Conservation (phyloP, 2,113 vertebrate species). For the Saiga tatarica region DNA sequence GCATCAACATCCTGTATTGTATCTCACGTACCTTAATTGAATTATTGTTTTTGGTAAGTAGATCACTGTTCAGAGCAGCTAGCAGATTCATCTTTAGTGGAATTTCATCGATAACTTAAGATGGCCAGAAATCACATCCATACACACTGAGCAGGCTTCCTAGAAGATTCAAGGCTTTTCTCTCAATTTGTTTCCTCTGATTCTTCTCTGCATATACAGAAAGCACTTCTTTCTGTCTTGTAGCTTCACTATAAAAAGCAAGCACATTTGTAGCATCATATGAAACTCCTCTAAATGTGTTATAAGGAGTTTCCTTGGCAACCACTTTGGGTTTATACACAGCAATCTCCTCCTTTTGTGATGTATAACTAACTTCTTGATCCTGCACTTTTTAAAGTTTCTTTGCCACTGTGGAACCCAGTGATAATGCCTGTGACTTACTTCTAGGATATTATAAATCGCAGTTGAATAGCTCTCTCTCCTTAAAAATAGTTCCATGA, state of each 20-base stretch:
- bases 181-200: not conserved
- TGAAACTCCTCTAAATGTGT: slow-evolving; percentile 8
- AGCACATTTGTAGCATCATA: not conserved
- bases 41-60: not conserved
- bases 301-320: slow-evolving; percentile 27
- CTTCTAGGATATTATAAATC: not conserved
- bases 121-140: not conserved
- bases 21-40: not conserved
- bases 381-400: not conserved
- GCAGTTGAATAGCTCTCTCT: not conserved
- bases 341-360: not conserved
- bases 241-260: slow-evolving; percentile 1
- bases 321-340: not conserved
- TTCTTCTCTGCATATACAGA: not conserved
- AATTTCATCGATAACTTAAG: not conserved
- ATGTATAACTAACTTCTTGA: not conserved
- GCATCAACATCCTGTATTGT: not conserved
- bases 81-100: not conserved
- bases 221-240: not conserved
- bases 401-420: not conserved
- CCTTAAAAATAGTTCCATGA: not conserved
- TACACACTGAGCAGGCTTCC: not conserved
- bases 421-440: not conserved
- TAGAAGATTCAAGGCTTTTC: not conserved
- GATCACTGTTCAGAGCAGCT: not conserved